Evolutionary conservation across 1,140 invertebrate genomes (phyloP).

Genomic region (Nomia melanderi): DNA sequence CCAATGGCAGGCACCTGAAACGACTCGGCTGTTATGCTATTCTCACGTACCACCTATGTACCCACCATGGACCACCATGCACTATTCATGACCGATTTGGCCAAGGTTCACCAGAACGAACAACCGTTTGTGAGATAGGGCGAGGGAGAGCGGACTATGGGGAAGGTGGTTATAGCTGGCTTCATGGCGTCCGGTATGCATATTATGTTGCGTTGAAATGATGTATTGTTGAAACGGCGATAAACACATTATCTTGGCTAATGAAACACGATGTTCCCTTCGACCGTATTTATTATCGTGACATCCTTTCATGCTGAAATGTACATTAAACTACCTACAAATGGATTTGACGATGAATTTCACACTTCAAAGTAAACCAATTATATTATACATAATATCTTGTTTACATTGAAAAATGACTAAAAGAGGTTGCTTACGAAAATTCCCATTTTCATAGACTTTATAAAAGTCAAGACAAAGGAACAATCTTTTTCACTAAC

Average conservation of each 20-base stretch:
- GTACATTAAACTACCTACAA: neutral
- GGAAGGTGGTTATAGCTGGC: slow-evolving; percentile 30
- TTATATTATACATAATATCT: too few species aligned
- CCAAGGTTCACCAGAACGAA: slow-evolving; percentile 54
- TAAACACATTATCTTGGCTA: slow-evolving; percentile 66
- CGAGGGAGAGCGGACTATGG: slow-evolving; percentile 1
- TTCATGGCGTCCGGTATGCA: slow-evolving; percentile 49
- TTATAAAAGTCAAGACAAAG: too few species aligned
- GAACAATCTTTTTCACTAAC: too few species aligned
- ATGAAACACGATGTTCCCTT: slow-evolving; percentile 54
- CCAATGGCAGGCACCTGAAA: slow-evolving; percentile 56
- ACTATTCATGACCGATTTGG: slow-evolving; percentile 61
- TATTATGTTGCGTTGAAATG: slow-evolving; percentile 28
- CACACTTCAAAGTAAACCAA: too few species aligned
- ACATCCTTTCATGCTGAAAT: neutral
- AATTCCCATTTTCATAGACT: too few species aligned
- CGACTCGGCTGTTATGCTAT: slow-evolving; percentile 45
- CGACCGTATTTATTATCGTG: slow-evolving; percentile 46
- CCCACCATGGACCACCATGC: slow-evolving; percentile 55
- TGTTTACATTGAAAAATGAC: too few species aligned
- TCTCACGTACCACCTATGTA: slow-evolving; percentile 39
- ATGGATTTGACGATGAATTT: too few species aligned
- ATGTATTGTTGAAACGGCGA: slow-evolving; percentile 52
- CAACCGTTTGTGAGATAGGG: slow-evolving; percentile 33
- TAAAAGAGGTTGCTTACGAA: too few species aligned